Percentiles rank a stretch among this genome's conserved stretches.
phyloP scores from a whole-genome alignment of 2,113 vertebrate species.

The Antigone vipio region DNA sequence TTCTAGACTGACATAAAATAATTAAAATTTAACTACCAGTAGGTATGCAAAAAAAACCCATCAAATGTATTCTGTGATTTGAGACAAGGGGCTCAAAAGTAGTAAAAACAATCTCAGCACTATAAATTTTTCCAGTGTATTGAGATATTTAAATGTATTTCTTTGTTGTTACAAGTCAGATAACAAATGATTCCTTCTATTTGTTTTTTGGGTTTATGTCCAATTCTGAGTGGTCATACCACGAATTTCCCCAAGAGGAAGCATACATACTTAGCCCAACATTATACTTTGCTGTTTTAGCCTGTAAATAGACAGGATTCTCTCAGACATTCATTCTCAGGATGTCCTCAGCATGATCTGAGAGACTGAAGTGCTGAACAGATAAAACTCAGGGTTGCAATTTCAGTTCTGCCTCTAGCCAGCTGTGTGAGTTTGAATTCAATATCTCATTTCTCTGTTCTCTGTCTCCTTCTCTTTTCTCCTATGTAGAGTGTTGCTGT shows the following conservation, averaged over 20 bases:
- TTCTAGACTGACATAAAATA: not conserved
- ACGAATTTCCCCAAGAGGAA: not conserved
- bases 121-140: not conserved
- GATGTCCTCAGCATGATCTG: not conserved
- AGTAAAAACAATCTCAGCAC: accelerated
- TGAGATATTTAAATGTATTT: not conserved
- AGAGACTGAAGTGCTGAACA: not conserved
- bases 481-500: not conserved
- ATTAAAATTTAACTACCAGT: not conserved
- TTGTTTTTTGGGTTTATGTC: accelerated
- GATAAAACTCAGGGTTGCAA: not conserved
- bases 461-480: not conserved
- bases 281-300: not conserved
- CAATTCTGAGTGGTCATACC: not conserved
- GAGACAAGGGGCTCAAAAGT: not conserved
- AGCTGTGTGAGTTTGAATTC: not conserved
- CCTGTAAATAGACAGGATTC: not conserved
- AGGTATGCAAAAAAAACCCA: not conserved
- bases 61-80: not conserved
- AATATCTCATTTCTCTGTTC: not conserved
- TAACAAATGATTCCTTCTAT: not conserved
- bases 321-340: not conserved
- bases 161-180: not conserved
- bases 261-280: accelerated
- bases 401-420: not conserved